A percentile compares a stretch with the other conserved stretches of the same genome.
phyloP scores from a whole-genome alignment of 2,797 vertebrate species.

The Coregonus sp. region DNA sequence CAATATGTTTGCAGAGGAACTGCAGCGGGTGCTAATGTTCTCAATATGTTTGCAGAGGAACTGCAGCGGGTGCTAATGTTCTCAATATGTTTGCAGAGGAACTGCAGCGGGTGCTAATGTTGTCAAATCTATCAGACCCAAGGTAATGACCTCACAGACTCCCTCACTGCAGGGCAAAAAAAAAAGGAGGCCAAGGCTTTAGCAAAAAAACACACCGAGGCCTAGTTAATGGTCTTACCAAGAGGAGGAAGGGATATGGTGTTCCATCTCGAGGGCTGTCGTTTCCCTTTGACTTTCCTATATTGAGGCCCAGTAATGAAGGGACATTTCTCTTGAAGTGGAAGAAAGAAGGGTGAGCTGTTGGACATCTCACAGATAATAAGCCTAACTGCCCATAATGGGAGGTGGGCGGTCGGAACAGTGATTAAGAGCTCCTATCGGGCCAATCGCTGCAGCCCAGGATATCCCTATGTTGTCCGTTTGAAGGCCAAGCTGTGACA shows the following conservation, averaged over 20 bases:
- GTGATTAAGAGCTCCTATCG: constrained; percentile 27
- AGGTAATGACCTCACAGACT: constrained; percentile 11
- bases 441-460: not conserved
- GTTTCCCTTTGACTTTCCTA: constrained; percentile 19
- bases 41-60: not conserved
- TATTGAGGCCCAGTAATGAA: constrained; percentile 17
- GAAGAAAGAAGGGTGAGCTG: not conserved
- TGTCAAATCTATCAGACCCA: not conserved
- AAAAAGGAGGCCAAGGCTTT: not conserved
- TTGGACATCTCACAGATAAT: constrained; percentile 14
- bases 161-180: not conserved
- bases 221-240: constrained; percentile 2
- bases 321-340: constrained; percentile 25
- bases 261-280: constrained; percentile 8
- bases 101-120: not conserved
- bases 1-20: not conserved
- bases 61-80: not conserved
- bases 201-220: not conserved
- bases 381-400: constrained; percentile 20
- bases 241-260: constrained; percentile 10
- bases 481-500: constrained; percentile 10
- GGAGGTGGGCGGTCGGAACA: constrained; percentile 15
- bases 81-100: not conserved
- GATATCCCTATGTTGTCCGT: not conserved
- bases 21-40: not conserved